These are phyloP conservation scores for Ammodytes marinus DNA, from an alignment of 2,113 vertebrate species.

Conservation along the genomic window DNA sequence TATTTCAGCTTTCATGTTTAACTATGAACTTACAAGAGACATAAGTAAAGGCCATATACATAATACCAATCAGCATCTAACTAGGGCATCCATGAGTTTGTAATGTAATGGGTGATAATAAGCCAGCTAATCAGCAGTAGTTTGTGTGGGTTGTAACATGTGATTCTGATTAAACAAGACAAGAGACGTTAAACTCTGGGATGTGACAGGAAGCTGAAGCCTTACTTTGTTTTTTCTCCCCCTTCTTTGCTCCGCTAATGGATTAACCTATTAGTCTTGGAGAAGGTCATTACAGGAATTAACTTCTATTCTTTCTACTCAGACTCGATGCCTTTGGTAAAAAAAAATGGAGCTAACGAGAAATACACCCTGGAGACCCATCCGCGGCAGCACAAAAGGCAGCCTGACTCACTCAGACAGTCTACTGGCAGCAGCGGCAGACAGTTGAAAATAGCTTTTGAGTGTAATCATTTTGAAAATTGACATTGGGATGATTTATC, in stretches of 20 bases:
- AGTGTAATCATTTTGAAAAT: constrained; percentile 11
- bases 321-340: neutral
- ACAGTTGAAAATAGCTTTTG: neutral
- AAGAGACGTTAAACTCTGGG: constrained; percentile 56
- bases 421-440: neutral
- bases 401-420: neutral
- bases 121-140: constrained; percentile 33
- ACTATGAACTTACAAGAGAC: neutral
- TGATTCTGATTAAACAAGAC: constrained; percentile 73
- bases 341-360: neutral
- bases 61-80: neutral
- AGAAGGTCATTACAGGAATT: constrained; percentile 61
- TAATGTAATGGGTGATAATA: neutral
- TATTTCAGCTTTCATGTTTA: neutral
- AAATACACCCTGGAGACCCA: constrained; percentile 17
- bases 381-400: constrained; percentile 10
- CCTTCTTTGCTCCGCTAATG: constrained; percentile 41
- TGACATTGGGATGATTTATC: constrained; percentile 8
- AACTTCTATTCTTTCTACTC: constrained; percentile 5
- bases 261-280: constrained; percentile 49
- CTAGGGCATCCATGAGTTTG: constrained; percentile 13
- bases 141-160: constrained; percentile 32
- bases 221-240: constrained; percentile 17
- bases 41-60: neutral
- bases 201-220: constrained; percentile 47